Base-by-base conservation (phyloP, 2,888 invertebrate genomes). In the Troilus luridus region DNA sequence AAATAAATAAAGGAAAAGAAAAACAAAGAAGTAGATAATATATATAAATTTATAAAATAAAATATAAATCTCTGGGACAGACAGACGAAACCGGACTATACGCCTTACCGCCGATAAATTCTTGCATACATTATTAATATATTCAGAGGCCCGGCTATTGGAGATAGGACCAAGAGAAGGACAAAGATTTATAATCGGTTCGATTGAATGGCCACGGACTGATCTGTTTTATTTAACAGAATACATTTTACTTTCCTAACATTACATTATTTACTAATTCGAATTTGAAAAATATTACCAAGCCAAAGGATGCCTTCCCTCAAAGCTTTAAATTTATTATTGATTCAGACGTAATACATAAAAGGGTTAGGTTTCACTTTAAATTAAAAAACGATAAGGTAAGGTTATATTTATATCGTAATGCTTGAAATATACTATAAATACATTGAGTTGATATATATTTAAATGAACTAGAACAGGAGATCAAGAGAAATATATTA, bases 121-220 rank as follows among this genome's bases (percentile, higher is more conserved):
- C 85, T 85, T 85, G 85, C 85, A 85, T 85, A 85, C 85, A 85
- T 85, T 85, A 85, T 85, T 85, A 85, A 85, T 85, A 85, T 85
- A 85, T 85, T 85, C 85, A 85, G 85, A 85, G 85, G 85, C 56
- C 85, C 56, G 54, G 85, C 85, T 85, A 85, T 85, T 85, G 85
- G 85, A 85, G 85, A 85, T 85, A 85, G 85, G 85, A 58, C 85
- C 85, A n/a, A 77, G 72, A 77, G 72, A 77, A 41, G 72, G 72
- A 85, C 85, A 85, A 85, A 85, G 85, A 85, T 85, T 85, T 85
- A 85, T 85, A 85, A 85, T 54, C 85, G 85, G 56, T 54, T 12
- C 11, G 56, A 85, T 85, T 85, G 85, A 85, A 85, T 85, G 85
- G 85, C 85, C 85, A 85, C 85, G 85, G 85, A 85, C 85, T 85